Conservation (phyloP, 2,113 vertebrate species). For the Nothoprocta pentlandii region DNA sequence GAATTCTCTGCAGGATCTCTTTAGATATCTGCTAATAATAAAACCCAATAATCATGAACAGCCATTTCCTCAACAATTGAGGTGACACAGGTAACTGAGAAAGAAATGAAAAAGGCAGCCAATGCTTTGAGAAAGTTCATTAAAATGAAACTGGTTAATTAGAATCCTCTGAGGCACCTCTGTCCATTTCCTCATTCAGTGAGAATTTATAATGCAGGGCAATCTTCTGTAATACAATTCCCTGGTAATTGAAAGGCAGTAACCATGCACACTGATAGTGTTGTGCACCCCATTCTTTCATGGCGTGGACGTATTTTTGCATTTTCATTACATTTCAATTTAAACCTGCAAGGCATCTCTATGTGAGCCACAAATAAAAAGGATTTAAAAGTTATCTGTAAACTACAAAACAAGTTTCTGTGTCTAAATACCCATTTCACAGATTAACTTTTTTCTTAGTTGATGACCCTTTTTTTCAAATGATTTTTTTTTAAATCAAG, state of each 20-base stretch:
- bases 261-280: neutral
- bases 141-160: neutral
- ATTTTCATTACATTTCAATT: neutral
- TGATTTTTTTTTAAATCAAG: neutral
- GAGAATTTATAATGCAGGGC: neutral
- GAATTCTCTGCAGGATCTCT: neutral
- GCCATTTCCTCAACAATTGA: neutral
- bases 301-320: too few species aligned
- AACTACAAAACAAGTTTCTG: neutral
- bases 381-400: neutral
- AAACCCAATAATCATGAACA: neutral
- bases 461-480: neutral
- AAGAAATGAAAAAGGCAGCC: conserved; percentile 10
- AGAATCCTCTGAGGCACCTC: neutral
- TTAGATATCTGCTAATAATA: conserved; percentile 31
- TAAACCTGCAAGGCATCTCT: neutral
- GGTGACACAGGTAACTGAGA: neutral
- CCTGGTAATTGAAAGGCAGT: neutral
- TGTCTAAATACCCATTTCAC: neutral
- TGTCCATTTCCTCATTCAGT: neutral
- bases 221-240: neutral
- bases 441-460: neutral
- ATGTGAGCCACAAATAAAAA: neutral
- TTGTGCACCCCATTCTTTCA: neutral
- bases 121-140: neutral